Evolutionary conservation across 2,797 vertebrate genomes (phyloP), one percentile per base, ranked within the genome.

Genomic region (Gadopsis marmoratus): DNA sequence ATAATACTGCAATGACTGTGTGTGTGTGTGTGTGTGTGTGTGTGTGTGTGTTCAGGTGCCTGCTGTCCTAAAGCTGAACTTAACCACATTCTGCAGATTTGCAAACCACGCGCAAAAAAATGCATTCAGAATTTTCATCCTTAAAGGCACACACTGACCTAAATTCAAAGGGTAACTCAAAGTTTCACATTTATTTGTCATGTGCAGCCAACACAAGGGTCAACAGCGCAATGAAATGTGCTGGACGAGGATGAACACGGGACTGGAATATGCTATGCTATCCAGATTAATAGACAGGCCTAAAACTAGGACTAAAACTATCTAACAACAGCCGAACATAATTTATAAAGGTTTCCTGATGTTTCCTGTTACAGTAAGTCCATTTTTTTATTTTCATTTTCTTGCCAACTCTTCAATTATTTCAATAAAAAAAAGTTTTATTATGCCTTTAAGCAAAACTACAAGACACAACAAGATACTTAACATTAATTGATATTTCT

Each of bases 1-100:
- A 35, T 12, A 23, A 16, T 31, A 1, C 43, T 58, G 53, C 4
- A 21, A 23, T 45, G 43, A 3, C 8, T 45, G 55, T 53, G 74
- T 51, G 39, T 41, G 37, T 39, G 37, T 39, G 39, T 41, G 74
- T 67, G 67, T 64, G 71, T 76, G 74, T 51, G 39, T 41, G 37
- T 39, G 37, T 39, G 39, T 41, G 74, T 67, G 67, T 64, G 71
- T 76, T 35, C 29, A 72, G 33, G 67, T 84, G 41, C 9, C 39
- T 50, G 37, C n/a, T 72, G 74, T n/a, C 59, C 55, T 35, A 3
- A 62, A 21, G 43, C 61, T 83, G 62, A 80, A 74, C 59, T 29
- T 29, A 8, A 19, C 13, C 9, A 31, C 73, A 35, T 19, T 33
- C 45, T 58, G 14, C 10, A 71, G 31, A 59, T 61, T 43, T 45